Conservation (phyloP, 2,797 vertebrate genomes). For the Acipenser oxyrinchus region DNA sequence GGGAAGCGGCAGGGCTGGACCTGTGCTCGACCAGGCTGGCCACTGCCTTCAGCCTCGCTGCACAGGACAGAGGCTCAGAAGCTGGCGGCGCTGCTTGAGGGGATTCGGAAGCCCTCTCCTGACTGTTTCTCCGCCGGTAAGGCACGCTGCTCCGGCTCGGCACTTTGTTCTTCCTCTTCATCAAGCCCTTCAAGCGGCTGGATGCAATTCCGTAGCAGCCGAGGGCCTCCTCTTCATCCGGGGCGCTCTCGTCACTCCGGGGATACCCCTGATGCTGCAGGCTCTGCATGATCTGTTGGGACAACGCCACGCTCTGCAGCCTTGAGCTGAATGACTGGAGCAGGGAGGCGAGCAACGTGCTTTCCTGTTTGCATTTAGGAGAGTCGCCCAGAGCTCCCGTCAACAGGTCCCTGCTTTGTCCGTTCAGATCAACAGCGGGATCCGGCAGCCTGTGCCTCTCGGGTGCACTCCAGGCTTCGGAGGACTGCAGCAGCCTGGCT, state of each 20-base stretch:
- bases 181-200: conserved; percentile 84
- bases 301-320: conserved; percentile 92
- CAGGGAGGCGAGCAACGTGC: conserved; percentile 90
- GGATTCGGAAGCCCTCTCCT: conserved; percentile 77
- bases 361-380: conserved; percentile 83
- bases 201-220: conserved; percentile 85
- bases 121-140: conserved; percentile 64
- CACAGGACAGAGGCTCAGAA: conserved; percentile 80
- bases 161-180: conserved; percentile 82
- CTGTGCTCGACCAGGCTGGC: conserved; percentile 93
- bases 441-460: conserved; percentile 73
- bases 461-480: conserved; percentile 82
- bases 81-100: conserved; percentile 61
- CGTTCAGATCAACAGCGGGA: conserved; percentile 73
- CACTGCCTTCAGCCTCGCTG: conserved; percentile 87
- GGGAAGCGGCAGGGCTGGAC: conserved; percentile 85
- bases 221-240: conserved; percentile 73
- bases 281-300: conserved; percentile 79
- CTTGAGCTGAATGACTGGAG: conserved; percentile 97
- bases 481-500: conserved; percentile 82
- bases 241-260: conserved; percentile 54
- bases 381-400: conserved; percentile 78
- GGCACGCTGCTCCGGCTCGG: conserved; percentile 77
- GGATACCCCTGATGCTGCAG: conserved; percentile 68
- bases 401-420: conserved; percentile 75